A percentile compares a stretch with the other conserved stretches of the same genome.
These are phyloP conservation scores for Podilymbus podiceps DNA, from an alignment of 2,113 vertebrate species.

Conservation along the genomic window DNA sequence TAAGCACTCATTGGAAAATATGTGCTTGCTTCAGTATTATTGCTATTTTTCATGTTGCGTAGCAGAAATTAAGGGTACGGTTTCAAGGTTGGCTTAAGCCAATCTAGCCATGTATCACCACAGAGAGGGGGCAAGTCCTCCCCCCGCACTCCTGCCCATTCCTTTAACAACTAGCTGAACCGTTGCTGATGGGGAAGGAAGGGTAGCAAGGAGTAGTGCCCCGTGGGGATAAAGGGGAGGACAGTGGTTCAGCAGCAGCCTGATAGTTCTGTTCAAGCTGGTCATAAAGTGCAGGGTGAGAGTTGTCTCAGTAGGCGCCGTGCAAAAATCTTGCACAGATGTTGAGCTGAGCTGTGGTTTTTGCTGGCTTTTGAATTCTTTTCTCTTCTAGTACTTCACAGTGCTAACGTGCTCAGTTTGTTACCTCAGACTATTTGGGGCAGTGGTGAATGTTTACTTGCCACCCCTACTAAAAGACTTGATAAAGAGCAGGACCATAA, in stretches of 20 bases:
- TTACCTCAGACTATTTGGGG: background rate
- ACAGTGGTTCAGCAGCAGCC: background rate
- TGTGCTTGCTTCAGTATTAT: background rate
- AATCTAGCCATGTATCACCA: background rate
- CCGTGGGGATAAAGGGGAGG: background rate
- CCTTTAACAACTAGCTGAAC: background rate
- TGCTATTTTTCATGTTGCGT: background rate
- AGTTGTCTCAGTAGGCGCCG: background rate
- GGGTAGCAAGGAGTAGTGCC: background rate
- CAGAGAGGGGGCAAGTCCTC: background rate
- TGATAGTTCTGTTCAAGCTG: background rate
- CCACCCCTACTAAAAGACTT: background rate
- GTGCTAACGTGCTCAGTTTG: background rate
- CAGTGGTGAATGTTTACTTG: background rate
- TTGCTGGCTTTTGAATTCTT: background rate
- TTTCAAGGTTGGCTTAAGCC: background rate
- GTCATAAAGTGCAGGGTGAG: background rate
- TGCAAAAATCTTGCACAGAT: background rate
- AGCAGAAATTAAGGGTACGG: background rate
- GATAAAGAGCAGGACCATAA: background rate
- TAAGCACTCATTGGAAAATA: background rate
- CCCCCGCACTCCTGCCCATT: background rate
- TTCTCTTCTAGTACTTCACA: background rate
- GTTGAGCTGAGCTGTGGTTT: background rate
- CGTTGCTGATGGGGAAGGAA: background rate